These are phyloP conservation scores for Lampris megalopsis DNA, from an alignment of 2,113 vertebrate species.

Conservation along the genomic window DNA sequence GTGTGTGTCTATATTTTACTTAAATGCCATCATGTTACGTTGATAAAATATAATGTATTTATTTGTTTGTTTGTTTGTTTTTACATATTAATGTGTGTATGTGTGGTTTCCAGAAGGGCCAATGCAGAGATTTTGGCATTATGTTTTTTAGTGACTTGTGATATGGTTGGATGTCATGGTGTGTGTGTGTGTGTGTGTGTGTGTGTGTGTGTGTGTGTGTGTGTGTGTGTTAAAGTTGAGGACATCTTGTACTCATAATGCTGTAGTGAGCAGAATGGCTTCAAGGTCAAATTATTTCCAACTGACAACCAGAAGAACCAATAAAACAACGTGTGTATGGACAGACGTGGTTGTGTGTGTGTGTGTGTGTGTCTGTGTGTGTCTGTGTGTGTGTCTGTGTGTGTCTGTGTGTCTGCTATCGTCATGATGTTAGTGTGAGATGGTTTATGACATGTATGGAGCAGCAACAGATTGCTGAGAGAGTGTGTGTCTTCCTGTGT, in stretches of 20 bases:
- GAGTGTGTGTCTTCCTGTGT: constrained; percentile 4
- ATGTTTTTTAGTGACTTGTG: neutral
- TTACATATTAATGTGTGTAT: neutral
- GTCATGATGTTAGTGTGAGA: constrained; percentile 18
- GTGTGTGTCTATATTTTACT: neutral
- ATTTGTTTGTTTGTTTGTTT: neutral
- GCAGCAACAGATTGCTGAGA: constrained; percentile 29
- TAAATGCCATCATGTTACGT: too few species aligned
- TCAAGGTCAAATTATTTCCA: constrained; percentile 70
- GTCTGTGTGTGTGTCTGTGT: neutral
- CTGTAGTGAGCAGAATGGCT: constrained; percentile 53
- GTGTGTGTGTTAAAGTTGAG: constrained; percentile 15
- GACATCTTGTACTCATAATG: constrained; percentile 60
- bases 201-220: constrained; percentile 15
- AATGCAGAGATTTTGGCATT: neutral
- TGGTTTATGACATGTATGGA: constrained; percentile 47
- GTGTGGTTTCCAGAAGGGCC: neutral
- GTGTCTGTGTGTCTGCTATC: constrained; percentile 20
- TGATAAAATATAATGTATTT: too few species aligned
- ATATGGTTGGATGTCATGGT: neutral
- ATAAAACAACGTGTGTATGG: neutral
- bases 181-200: constrained; percentile 10
- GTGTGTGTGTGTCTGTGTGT: constrained; percentile 3
- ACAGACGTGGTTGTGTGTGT: neutral
- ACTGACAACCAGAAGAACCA: constrained; percentile 41